phyloP scores from a whole-genome alignment of 1,140 invertebrate species.

The Megalonaias nervosa region DNA sequence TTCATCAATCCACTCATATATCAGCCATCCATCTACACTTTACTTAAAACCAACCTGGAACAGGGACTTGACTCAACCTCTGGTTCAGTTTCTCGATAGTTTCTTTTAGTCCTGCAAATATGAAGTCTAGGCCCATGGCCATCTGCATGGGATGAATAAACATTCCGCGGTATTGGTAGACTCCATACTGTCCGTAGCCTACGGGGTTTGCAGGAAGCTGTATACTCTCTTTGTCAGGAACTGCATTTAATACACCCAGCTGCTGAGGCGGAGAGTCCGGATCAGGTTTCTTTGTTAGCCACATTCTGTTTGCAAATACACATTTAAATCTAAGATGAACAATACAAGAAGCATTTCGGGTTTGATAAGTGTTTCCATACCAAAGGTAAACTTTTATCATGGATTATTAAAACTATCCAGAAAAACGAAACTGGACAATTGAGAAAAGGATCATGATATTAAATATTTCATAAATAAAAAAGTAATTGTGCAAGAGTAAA shows the following conservation, averaged over 20 bases:
- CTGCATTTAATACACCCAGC: constrained; percentile 32
- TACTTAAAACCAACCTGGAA: constrained; percentile 8
- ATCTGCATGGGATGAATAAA: neutral
- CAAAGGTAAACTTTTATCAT: no score
- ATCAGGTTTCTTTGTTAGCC: constrained; percentile 36
- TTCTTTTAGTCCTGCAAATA: constrained; percentile 12
- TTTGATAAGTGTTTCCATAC: no score
- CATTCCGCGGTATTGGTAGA: neutral
- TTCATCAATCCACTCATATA: constrained; percentile 15
- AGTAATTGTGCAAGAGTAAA: no score
- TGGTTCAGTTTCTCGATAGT: constrained; percentile 11
- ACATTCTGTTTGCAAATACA: constrained; percentile 19
- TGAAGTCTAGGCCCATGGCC: neutral
- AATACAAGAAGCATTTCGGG: no score
- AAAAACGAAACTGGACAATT: no score
- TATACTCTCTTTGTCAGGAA: constrained; percentile 32
- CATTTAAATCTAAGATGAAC: no score
- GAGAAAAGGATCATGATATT: no score
- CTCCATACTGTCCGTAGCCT: neutral
- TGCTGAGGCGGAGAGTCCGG: constrained; percentile 29
- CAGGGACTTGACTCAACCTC: constrained; percentile 2
- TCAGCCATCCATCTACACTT: neutral
- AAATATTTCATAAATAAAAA: no score
- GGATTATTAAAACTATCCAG: no score
- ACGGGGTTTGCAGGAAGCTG: constrained; percentile 3